These are phyloP conservation scores for Cerastis leucographa DNA, from an alignment of 2,888 invertebrate species.

Conservation along the genomic window DNA sequence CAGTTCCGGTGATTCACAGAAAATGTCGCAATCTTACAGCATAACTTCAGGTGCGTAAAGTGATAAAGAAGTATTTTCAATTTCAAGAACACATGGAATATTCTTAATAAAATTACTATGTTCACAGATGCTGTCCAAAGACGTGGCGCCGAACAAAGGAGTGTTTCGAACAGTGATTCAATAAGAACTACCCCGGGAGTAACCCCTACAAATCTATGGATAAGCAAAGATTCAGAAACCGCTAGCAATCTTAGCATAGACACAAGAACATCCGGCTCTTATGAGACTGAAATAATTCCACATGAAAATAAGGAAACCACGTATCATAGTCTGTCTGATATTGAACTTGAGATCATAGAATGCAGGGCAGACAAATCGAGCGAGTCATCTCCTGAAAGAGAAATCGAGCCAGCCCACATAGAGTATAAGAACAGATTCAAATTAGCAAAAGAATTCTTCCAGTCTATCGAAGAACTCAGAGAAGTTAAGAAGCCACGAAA, in stretches of 20 bases:
- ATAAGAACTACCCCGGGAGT: constrained; percentile 45
- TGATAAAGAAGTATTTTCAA: neutral
- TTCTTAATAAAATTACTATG: constrained; percentile 7
- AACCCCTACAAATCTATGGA: constrained; percentile 66
- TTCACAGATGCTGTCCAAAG: constrained; percentile 77
- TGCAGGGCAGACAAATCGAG: constrained; percentile 74
- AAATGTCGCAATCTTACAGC: constrained; percentile 73
- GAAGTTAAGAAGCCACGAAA: constrained; percentile 79
- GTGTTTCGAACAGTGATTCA: constrained; percentile 55
- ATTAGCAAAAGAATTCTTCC: constrained; percentile 87
- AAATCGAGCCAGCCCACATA: constrained; percentile 73
- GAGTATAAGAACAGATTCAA: constrained; percentile 88
- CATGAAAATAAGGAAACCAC: constrained; percentile 78
- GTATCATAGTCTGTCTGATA: constrained; percentile 84
- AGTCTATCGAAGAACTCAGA: constrained; percentile 86
- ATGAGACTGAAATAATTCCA: constrained; percentile 70
- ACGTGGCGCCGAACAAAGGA: constrained; percentile 49
- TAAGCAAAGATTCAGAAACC: constrained; percentile 70
- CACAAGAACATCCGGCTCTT: constrained; percentile 73
- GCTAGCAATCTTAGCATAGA: constrained; percentile 72
- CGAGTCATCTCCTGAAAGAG: constrained; percentile 76
- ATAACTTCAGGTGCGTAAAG: constrained; percentile 79
- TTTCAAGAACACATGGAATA: too few relatives aligned
- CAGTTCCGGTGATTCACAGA: constrained; percentile 74
- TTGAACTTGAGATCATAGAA: constrained; percentile 87